phyloP scores from a whole-genome alignment of 1,140 invertebrate species.

The Littorina saxatilis region DNA sequence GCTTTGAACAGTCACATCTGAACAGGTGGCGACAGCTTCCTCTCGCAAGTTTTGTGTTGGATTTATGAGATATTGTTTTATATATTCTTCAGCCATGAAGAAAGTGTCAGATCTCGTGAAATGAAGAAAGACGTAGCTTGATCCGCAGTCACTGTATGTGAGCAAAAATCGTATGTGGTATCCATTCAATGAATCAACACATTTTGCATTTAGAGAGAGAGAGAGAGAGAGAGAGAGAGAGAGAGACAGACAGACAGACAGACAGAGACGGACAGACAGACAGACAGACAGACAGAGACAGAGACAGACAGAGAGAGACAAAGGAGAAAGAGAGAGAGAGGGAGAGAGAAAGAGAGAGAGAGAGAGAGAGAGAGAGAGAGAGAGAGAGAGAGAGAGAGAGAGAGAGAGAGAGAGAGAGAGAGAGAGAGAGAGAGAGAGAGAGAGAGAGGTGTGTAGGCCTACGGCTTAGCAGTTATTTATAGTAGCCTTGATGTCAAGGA shows the following conservation, averaged over 20 bases:
- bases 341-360: not conserved
- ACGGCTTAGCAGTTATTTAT: not conserved
- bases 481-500: no score
- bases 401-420: not conserved
- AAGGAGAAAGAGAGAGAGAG: no score
- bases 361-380: not conserved
- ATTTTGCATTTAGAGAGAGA: no score
- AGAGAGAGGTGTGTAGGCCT: not conserved
- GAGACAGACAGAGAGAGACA: not conserved
- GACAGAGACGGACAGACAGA: no score
- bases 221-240: conserved; percentile 30
- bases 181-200: no score
- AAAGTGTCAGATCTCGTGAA: not conserved
- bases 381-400: not conserved
- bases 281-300: conserved; percentile 24
- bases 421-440: no score
- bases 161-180: not conserved
- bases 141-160: not conserved
- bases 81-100: no score
- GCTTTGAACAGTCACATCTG: no score
- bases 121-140: not conserved
- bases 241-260: not conserved
- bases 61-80: no score
- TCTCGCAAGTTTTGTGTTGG: no score
- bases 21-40: no score